Evolutionary conservation across 2,888 invertebrate species (phyloP), one percentile per base, ranked within the genome.

Genomic region (Ichneumon xanthorius): DNA sequence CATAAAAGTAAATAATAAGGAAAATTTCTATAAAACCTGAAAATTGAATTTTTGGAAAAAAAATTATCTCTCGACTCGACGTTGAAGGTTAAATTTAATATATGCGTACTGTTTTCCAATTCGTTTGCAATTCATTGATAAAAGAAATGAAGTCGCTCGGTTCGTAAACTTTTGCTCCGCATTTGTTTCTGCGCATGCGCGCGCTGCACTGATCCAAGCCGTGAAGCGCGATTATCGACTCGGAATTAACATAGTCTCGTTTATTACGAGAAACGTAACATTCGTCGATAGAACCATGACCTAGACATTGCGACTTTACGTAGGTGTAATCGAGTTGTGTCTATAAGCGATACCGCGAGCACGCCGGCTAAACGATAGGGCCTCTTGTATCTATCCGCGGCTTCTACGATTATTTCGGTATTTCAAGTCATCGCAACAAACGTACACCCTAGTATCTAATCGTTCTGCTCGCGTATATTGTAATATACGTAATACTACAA

Each of bases 251-350:
- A 53, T 53, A 67, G 3, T 16, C 45, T 26, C 22, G 33, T 19
- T 53, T 37, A 50, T 50, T 67, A n/a, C 30, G 63, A 63, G 14
- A 6, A 58, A 33, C 30, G 37, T 40, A 58, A 73, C 50, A 65
- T 61, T 81, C 45, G 70, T 68, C 70, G 86, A 88, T 86, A 78
- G 71, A 88, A 89, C 92, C 93, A 87, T 93, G 93, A 93, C 93
- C 93, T 91, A 92, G 92, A 86, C 89, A 90, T 89, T 87, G 89
- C 90, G 91, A 81, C 88, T 89, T 89, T 80, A 86, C 85, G 83
- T 89, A 89, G 88, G 89, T 89, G 89, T 91, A 93, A 93, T 92
- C 93, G 89, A 86, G 89, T 86, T 86, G 80, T 83, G 88, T 84
- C 86, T 88, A 91, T 88, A 84, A 86, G 83, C 67, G 89, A 89